phyloP scores from a whole-genome alignment of 2,113 vertebrate species.

The Rhea americana region DNA sequence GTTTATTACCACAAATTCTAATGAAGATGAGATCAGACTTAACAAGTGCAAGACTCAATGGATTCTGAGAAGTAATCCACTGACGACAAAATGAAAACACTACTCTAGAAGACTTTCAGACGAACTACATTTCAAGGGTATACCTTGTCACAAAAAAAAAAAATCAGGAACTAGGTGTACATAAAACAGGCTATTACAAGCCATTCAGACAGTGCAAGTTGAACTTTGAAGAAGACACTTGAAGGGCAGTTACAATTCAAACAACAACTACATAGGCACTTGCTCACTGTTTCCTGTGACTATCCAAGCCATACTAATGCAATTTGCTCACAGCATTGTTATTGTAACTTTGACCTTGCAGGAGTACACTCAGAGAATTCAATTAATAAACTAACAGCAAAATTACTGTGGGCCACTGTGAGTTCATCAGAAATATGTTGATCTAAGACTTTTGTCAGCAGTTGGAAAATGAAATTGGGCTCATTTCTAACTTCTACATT shows the following conservation, averaged over 20 bases:
- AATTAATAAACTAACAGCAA: background rate
- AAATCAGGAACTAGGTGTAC: background rate
- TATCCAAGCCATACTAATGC: conserved; percentile 6
- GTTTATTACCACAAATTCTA: background rate
- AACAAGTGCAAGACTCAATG: background rate
- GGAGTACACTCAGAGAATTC: background rate
- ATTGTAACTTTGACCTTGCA: background rate
- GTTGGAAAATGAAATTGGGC: background rate
- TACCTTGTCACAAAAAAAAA: background rate
- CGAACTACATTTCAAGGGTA: background rate
- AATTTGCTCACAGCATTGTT: background rate
- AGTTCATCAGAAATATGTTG: background rate
- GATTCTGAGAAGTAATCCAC: background rate
- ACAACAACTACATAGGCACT: background rate
- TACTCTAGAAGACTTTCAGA: background rate
- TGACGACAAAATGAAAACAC: background rate
- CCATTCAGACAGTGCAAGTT: background rate
- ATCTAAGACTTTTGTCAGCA: background rate
- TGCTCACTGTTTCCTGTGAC: background rate
- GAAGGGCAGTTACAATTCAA: conserved; percentile 64
- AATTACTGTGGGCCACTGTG: background rate
- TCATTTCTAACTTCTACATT: background rate
- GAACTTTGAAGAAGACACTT: conserved; percentile 28
- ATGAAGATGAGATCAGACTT: background rate
- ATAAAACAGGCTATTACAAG: background rate